A percentile compares a stretch with the other conserved stretches of the same genome.
Conservation (phyloP, 2,113 vertebrate genomes). For the Epinephelus fuscoguttatus region DNA sequence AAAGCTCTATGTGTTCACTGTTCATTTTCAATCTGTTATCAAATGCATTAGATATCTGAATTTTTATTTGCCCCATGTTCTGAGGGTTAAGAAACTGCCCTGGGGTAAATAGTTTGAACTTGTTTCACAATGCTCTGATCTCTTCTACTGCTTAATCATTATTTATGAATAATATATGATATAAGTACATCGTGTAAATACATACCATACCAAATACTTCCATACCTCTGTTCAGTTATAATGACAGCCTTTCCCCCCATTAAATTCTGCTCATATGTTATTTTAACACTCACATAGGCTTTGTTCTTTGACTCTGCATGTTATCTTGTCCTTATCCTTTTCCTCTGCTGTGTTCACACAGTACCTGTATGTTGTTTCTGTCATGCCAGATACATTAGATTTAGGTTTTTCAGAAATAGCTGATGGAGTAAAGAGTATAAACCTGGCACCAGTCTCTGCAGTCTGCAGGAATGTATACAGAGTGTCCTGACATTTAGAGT, state of each 20-base stretch:
- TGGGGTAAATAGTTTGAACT: not conserved
- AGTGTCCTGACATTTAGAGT: constrained; percentile 35
- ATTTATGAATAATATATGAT: not conserved
- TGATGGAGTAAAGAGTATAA: constrained; percentile 44
- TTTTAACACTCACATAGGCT: not conserved
- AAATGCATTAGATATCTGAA: not conserved
- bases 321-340: not conserved
- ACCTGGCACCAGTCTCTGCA: constrained; percentile 31
- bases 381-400: constrained; percentile 4
- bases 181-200: not conserved
- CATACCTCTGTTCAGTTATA: no score
- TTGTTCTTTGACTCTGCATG: not conserved
- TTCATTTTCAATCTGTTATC: not conserved
- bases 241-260: not conserved
- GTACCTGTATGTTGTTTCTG: constrained; percentile 18
- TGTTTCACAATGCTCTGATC: not conserved
- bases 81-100: not conserved
- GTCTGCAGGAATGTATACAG: constrained; percentile 62
- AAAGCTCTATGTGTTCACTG: not conserved
- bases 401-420: constrained; percentile 16
- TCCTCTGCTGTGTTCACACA: constrained; percentile 3
- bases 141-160: not conserved
- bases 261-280: not conserved
- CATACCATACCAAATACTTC: no score
- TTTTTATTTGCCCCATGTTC: not conserved